phyloP scores from a whole-genome alignment of 1,140 invertebrate genomes.

The Maniola jurtina region DNA sequence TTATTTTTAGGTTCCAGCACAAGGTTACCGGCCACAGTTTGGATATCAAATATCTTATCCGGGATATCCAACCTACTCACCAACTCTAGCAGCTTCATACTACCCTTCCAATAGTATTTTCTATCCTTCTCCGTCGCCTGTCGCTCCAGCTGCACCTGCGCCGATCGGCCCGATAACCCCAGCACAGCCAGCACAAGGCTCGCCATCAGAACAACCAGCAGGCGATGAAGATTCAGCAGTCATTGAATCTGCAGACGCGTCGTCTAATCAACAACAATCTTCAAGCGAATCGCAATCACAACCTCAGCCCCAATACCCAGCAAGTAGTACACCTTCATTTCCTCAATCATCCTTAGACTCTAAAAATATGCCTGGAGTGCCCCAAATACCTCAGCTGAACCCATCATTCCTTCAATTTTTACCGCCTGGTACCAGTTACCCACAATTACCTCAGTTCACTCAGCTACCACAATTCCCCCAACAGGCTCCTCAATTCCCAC shows the following conservation, averaged over 20 bases:
- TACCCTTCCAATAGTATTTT: slow-evolving; percentile 39
- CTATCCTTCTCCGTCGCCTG: slow-evolving; percentile 32
- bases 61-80: slow-evolving; percentile 37
- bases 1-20: slow-evolving; percentile 47
- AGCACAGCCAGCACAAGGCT: slow-evolving; percentile 14
- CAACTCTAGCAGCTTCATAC: slow-evolving; percentile 41
- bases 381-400: slow-evolving; percentile 36
- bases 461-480: slow-evolving; percentile 29
- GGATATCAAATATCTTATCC: slow-evolving; percentile 43
- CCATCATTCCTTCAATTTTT: slow-evolving; percentile 29
- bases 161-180: slow-evolving; percentile 11
- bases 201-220: slow-evolving; percentile 37
- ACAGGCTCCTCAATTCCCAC: slow-evolving; percentile 23
- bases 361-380: slow-evolving; percentile 32
- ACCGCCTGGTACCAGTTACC: slow-evolving; percentile 5
- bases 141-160: slow-evolving; percentile 10
- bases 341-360: slow-evolving; percentile 28
- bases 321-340: neutral
- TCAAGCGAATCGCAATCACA: slow-evolving; percentile 16
- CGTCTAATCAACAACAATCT: slow-evolving; percentile 39
- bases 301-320: slow-evolving; percentile 14
- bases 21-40: slow-evolving; percentile 48
- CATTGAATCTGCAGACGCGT: slow-evolving; percentile 61
- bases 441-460: slow-evolving; percentile 31
- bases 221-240: slow-evolving; percentile 62